Base-by-base conservation (phyloP, 2,113 vertebrate species). In the Mustela lutreola region DNA sequence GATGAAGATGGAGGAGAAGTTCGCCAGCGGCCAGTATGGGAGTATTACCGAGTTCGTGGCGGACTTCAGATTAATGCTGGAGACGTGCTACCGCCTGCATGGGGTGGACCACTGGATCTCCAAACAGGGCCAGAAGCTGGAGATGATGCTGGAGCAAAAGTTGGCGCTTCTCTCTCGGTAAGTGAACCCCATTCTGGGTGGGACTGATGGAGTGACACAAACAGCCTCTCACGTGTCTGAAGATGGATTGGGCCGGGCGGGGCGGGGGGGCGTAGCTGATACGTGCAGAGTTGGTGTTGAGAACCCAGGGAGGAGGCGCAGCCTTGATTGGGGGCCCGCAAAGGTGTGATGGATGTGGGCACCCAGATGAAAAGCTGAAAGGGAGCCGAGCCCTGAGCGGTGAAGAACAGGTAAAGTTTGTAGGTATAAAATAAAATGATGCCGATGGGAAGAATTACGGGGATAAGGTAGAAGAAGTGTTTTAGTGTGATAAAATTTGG, bases 51-150 rank as follows among this genome's bases (percentile, higher is more conserved):
- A 99, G 94, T 99, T 99, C 94, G 99, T 99, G 94, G 98, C 99
- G 4, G 99, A 99, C 98, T 99, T 99, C 98, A 99, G 99, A 96
- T 97, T 99, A 16, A 99, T 99, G 99, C 98, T 99, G 97, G 99
- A 99, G 98, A 99, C 99, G 14, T 99, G 99, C 97, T 99, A 99
- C 95, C 99, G 99, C 79, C 98, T 99, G 94, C 99, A 99, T 9
- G 99, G 99, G 7, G 99, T 99, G 45, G 99, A 99, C 98, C 99
- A 99, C 97, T 99, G 99, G 99, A 98, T 99, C n/a, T 99, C 99
- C 97, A 99, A 99, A 96, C 99, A 99, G 98, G 99, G 99, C 78
- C 99, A 99, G 97, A 99, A 99, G 95, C 97, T 99, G 98, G 99
- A 99, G 99, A 99, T 99, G 95, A 99, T 99, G 99, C 98, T 99